These are phyloP conservation scores for Limnephilus marmoratus DNA, from an alignment of 2,888 invertebrate genomes.

Conservation along the genomic window DNA sequence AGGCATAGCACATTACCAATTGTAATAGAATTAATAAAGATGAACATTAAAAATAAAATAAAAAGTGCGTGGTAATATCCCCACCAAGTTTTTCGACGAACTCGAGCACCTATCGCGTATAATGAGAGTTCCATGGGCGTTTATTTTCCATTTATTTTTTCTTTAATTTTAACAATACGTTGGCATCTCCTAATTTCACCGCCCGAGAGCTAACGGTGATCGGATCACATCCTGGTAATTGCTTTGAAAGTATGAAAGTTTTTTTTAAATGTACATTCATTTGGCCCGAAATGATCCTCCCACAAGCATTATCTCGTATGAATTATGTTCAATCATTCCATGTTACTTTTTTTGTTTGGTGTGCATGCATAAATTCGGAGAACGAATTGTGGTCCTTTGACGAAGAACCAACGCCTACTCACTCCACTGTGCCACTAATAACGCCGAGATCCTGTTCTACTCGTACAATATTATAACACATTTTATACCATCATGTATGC, in stretches of 20 bases:
- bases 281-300: background rate
- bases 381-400: background rate
- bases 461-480: background rate
- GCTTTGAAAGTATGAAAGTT: background rate
- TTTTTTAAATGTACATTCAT: background rate
- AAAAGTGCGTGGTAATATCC: too few relatives aligned
- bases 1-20: too few relatives aligned
- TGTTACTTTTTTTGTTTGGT: background rate
- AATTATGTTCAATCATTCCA: background rate
- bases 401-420: background rate
- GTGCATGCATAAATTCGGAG: too few relatives aligned
- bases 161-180: too few relatives aligned
- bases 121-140: too few relatives aligned
- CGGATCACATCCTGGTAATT: background rate
- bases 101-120: too few relatives aligned
- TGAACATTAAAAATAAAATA: too few relatives aligned
- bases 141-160: too few relatives aligned
- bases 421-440: background rate
- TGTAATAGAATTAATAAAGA: too few relatives aligned
- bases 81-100: too few relatives aligned
- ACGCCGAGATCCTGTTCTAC: background rate
- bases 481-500: background rate
- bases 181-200: background rate
- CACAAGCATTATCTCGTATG: background rate
- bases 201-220: background rate